These are phyloP conservation scores for Excalfactoria chinensis DNA, from an alignment of 2,113 vertebrate genomes.

Conservation along the genomic window DNA sequence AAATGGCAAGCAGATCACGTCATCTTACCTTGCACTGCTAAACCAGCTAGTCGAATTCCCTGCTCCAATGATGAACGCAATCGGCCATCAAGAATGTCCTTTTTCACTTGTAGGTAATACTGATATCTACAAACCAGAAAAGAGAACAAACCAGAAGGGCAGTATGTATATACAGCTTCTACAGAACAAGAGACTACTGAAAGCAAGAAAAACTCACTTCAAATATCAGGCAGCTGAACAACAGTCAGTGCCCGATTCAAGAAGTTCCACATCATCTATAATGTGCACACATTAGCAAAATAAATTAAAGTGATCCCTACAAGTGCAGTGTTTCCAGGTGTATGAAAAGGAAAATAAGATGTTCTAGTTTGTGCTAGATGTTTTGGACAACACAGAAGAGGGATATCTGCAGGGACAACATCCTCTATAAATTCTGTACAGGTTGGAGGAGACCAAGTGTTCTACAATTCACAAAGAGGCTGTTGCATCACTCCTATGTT, in stretches of 20 bases:
- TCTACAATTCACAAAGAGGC: background rate
- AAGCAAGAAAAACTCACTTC: background rate
- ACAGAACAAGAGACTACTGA: background rate
- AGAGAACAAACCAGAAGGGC: background rate
- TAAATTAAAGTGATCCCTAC: background rate
- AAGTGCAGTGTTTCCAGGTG: background rate
- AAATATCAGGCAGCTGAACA: background rate
- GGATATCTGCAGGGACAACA: background rate
- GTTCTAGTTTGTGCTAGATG: background rate
- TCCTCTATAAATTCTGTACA: background rate
- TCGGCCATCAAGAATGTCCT: constrained; percentile 91
- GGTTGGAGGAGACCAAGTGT: background rate
- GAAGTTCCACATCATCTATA: background rate
- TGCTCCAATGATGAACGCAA: constrained; percentile 89
- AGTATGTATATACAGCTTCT: background rate
- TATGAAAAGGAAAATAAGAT: background rate
- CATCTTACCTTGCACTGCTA: constrained; percentile 92
- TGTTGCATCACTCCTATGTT: background rate
- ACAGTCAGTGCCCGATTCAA: background rate
- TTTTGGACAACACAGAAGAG: background rate
- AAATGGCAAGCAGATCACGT: background rate
- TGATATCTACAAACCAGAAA: constrained; percentile 83
- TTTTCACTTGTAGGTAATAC: constrained; percentile 98
- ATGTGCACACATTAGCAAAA: background rate
- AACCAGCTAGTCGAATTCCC: constrained; percentile 90